Evolutionary conservation across 2,797 vertebrate genomes (phyloP), one percentile per base, ranked within the genome.

Genomic region (Halcyon chelicuti): DNA sequence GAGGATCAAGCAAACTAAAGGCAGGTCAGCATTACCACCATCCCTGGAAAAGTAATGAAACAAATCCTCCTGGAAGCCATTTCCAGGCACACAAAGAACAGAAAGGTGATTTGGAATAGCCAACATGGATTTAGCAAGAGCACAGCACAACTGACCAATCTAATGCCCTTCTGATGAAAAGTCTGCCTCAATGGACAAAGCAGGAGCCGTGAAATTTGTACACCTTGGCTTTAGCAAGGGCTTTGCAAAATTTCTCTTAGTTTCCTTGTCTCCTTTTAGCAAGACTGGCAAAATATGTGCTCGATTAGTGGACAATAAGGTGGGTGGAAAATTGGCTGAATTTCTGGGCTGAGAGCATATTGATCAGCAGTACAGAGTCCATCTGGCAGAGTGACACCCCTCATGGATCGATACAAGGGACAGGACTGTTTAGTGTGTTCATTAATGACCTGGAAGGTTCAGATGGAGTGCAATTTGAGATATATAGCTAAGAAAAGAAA

Each of bases 331-430:
- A 78, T 44, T 67, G 52, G 39, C 73, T 83, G 71, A 5, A 13
- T 71, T 86, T n/a, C 57, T 74, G 52, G 16, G 21, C 35, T 88
- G 47, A 40, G 58, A 25, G 31, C 20, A 8, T 63, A 40, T 44
- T 86, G 65, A 52, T 92, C 44, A 74, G 39, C 52, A 80, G 47
- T 51, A 28, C 52, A 71, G 79, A 80, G 44, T 78, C 65, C 80
- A 88, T 44, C 39, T 94, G 93, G 35, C 83, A 86, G 20, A 68
- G 12, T 71, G 57, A 67, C 44, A 80, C 4, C 5, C 14, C 61
- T 77, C 35, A 31, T 47, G 58, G 55, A 76, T 83, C 13, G 0
- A 60, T 70, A 71, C 0, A 0, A 92, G 49, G 26, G 68, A 58
- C 47, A 74, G 66, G 60, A n/a, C 76, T 60, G 31, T 77, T 83